Evolutionary conservation across 2,888 invertebrate species (phyloP), one percentile per base, ranked within the genome.

Genomic region (Dryobotodes eremita): DNA sequence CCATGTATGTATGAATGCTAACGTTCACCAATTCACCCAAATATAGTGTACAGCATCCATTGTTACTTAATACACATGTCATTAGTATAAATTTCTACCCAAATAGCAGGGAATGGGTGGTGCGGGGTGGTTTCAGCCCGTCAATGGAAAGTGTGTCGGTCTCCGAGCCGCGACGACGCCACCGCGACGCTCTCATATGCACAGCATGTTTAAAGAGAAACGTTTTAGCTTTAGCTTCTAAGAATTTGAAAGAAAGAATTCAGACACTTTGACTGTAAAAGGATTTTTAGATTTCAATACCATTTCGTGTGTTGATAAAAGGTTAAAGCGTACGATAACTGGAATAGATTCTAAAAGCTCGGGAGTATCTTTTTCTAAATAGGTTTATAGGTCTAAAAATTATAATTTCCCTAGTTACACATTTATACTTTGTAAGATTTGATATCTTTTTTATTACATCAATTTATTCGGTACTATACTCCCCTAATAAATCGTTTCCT

Each of bases 91-190:
- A 90, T 91, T 88, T 81, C 70, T 80, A 82, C 80, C 80, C 80
- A 87, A 88, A 90, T 88, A 89, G 89, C 82, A 80, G 87, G 79
- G 86, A 82, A 84, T 77, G 85, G 87, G 80, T 87, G 91, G 92
- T 79, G 74, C 79, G 86, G 88, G 92, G 92, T 90, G 90, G 90
- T 83, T 90, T 88, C 89, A 89, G 89, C 91, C 95, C 94, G 95
- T 96, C 96, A 96, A 96, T 95, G 95, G 94, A 94, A 95, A 95
- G 94, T 94, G 94, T 95, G 95, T 95, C 97, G 95, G 94, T 89
- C 89, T 84, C 92, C 94, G 93, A 96, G 97, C 95, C 96, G 93
- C 88, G 92, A 92, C 92, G 97, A 94, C 97, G 97, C 94, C 93
- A 89, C 42, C 75, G 77, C 82, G 75, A 64, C 62, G 69, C 78